Percentiles rank a stretch among this genome's conserved stretches.
Evolutionary conservation across 2,797 vertebrate genomes (phyloP).

Genomic region (Halcyon leucocephala): DNA sequence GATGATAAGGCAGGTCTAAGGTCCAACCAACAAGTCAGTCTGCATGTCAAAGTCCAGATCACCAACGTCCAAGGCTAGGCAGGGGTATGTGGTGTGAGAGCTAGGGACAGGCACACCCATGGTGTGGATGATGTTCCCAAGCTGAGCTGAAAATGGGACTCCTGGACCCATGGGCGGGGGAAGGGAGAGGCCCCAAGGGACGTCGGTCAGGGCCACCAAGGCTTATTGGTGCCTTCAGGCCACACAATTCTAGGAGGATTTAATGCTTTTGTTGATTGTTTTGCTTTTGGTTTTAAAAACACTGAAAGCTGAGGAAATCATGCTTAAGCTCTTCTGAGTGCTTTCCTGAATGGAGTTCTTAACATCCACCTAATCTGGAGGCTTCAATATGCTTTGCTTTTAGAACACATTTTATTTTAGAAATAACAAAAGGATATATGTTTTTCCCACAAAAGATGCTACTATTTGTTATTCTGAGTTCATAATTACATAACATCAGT

Average conservation of each 20-base stretch:
- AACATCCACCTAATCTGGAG: neutral
- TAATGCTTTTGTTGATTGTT: neutral
- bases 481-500: neutral
- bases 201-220: neutral
- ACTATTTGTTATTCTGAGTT: neutral
- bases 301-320: neutral
- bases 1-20: neutral
- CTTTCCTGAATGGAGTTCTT: neutral
- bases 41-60: fast-evolving
- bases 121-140: neutral
- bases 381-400: neutral
- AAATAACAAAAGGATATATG: neutral
- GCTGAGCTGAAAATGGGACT: neutral
- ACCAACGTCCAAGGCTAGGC: neutral
- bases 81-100: fast-evolving
- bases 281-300: neutral
- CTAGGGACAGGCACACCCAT: neutral
- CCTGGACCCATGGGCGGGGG: neutral
- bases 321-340: neutral
- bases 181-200: neutral
- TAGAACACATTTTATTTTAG: neutral
- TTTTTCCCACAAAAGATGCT: neutral
- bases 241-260: neutral
- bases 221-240: neutral
- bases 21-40: neutral